Percentiles rank a stretch among this genome's conserved stretches.
Evolutionary conservation across 2,797 vertebrate species (phyloP).

Genomic region (Parotocinclus haroldoi): DNA sequence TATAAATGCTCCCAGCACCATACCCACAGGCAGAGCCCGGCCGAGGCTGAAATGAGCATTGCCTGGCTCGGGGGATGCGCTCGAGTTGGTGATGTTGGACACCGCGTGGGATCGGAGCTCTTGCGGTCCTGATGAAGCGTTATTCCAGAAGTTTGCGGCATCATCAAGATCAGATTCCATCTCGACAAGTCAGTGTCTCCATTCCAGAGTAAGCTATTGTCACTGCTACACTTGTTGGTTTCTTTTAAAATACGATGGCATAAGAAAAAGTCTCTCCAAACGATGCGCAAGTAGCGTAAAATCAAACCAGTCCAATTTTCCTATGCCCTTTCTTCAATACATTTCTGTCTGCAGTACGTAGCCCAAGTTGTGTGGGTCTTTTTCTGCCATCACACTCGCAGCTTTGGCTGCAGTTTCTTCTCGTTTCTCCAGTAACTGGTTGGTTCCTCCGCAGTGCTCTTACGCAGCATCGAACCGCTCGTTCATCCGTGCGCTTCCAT

Average conservation of each 20-base stretch:
- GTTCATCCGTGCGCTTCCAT: constrained; percentile 21
- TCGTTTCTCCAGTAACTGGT: background rate
- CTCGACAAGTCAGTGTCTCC: constrained; percentile 79
- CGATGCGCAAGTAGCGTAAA: no score
- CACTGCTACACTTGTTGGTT: no score
- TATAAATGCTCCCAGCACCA: constrained; percentile 92
- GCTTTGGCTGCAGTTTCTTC: background rate
- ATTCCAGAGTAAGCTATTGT: constrained; percentile 59
- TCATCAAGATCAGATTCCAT: constrained; percentile 83
- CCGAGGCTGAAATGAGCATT: constrained; percentile 71
- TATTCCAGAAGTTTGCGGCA: constrained; percentile 76
- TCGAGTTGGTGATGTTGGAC: constrained; percentile 73
- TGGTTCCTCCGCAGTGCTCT: constrained; percentile 44
- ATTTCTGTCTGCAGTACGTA: no score
- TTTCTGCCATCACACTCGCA: background rate
- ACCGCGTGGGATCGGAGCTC: constrained; percentile 51
- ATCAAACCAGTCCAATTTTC: no score
- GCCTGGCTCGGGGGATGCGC: constrained; percentile 66
- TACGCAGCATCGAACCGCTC: constrained; percentile 43
- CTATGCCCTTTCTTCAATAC: no score
- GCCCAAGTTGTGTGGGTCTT: background rate
- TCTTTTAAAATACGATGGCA: no score
- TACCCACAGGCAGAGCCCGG: constrained; percentile 82
- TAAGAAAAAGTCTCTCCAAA: no score
- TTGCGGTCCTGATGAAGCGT: constrained; percentile 71